These are phyloP conservation scores for Prenolepis imparis DNA, from an alignment of 2,888 invertebrate species.

Conservation along the genomic window DNA sequence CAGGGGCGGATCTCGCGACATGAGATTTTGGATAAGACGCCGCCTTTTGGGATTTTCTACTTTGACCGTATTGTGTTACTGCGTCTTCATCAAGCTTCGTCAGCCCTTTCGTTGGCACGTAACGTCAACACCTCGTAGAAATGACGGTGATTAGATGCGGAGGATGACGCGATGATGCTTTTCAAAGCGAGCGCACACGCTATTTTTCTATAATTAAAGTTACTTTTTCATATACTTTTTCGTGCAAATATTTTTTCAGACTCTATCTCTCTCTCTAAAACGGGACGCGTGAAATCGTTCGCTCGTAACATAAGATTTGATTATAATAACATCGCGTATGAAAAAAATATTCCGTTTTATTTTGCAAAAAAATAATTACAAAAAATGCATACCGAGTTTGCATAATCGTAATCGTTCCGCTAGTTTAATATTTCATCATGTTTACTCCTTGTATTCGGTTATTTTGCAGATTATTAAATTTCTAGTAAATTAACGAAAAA, in stretches of 20 bases:
- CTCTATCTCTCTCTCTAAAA: not conserved
- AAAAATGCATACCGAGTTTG: not conserved
- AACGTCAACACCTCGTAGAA: not conserved
- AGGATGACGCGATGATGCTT: slow-evolving; percentile 3
- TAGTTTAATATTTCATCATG: slow-evolving; percentile 1
- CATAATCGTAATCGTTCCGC: not conserved
- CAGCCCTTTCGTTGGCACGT: slow-evolving; percentile 31
- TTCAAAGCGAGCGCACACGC: not conserved
- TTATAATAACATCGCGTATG: not conserved
- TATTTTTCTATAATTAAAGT: not conserved
- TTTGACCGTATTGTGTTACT: slow-evolving; percentile 19
- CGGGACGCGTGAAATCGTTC: not conserved
- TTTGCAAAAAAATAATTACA: not conserved
- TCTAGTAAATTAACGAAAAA: slow-evolving; percentile 42
- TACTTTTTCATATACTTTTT: not conserved
- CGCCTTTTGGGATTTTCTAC: slow-evolving; percentile 60
- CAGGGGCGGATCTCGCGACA: slow-evolving; percentile 71
- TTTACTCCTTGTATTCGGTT: not conserved
- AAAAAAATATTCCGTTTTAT: not conserved
- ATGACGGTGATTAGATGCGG: slow-evolving; percentile 14
- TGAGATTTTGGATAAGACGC: slow-evolving; percentile 74
- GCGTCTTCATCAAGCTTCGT: slow-evolving; percentile 5
- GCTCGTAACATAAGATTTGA: not conserved
- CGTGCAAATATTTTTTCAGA: not conserved
- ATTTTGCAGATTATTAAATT: slow-evolving; percentile 29